Conservation (phyloP, 2,888 invertebrate species). For the Parnassius apollo region DNA sequence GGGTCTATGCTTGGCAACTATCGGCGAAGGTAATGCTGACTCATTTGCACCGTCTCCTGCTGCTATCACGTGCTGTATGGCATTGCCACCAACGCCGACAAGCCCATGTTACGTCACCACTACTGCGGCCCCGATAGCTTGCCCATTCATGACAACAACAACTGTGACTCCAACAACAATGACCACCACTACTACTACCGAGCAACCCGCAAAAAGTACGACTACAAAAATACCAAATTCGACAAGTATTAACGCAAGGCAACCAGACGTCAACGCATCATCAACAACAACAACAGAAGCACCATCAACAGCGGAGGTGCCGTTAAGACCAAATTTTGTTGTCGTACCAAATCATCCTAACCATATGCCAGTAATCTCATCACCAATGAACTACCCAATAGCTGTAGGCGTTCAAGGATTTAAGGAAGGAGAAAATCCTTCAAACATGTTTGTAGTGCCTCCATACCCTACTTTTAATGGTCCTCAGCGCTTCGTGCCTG, state of each 20-base stretch:
- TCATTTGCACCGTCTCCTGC: neutral
- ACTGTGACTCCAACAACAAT: no score
- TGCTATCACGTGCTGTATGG: neutral
- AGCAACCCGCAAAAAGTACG: no score
- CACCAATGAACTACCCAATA: neutral
- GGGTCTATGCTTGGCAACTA: neutral
- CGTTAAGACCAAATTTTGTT: neutral
- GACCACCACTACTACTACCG: neutral
- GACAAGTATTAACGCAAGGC: neutral
- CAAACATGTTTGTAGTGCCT: neutral
- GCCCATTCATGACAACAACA: neutral
- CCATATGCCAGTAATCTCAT: no score
- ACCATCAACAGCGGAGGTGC: no score
- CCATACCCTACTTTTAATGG: neutral
- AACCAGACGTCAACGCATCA: neutral
- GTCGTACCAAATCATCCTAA: neutral
- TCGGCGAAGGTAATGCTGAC: neutral
- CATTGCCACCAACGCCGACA: neutral
- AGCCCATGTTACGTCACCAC: neutral
- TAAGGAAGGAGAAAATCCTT: neutral
- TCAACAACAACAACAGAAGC: neutral
- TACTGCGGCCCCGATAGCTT: neutral
- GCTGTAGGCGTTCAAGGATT: neutral
- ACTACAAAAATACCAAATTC: neutral
- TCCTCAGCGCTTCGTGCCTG: neutral